phyloP scores from a whole-genome alignment of 2,888 invertebrate species.

The Papilio protenor region DNA sequence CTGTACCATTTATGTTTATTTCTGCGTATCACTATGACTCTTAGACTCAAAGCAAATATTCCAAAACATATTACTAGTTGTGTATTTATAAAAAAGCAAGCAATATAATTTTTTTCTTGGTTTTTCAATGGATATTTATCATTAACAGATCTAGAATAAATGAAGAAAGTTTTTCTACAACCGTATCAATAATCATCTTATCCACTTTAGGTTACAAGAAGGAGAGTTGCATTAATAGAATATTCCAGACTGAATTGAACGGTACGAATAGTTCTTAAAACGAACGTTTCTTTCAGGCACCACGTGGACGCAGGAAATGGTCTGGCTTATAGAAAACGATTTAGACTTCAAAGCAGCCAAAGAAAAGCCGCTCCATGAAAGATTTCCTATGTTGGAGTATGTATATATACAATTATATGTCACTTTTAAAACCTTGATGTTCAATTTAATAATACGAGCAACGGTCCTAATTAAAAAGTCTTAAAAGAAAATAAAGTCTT shows the following conservation, averaged over 20 bases:
- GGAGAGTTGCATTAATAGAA: neutral
- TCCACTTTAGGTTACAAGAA: too few species aligned
- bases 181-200: too few species aligned
- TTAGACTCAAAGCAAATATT: neutral
- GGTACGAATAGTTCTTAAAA: conserved; percentile 7
- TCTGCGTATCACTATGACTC: neutral
- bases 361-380: conserved; percentile 75
- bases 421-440: too few species aligned
- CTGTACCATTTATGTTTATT: neutral
- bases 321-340: conserved; percentile 87
- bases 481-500: too few species aligned
- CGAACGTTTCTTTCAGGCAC: conserved; percentile 80
- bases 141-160: too few species aligned
- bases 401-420: conserved; percentile 52
- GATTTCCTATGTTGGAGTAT: conserved; percentile 90
- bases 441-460: too few species aligned
- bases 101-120: too few species aligned
- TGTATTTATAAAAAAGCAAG: too few species aligned
- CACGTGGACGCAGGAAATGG: conserved; percentile 91
- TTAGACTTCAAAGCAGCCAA: conserved; percentile 85
- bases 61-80: too few species aligned
- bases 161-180: too few species aligned
- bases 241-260: neutral
- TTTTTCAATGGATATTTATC: too few species aligned
- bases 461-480: too few species aligned